These are phyloP conservation scores for Phaenicophaeus curvirostris DNA, from an alignment of 2,797 vertebrate genomes.

Conservation along the genomic window DNA sequence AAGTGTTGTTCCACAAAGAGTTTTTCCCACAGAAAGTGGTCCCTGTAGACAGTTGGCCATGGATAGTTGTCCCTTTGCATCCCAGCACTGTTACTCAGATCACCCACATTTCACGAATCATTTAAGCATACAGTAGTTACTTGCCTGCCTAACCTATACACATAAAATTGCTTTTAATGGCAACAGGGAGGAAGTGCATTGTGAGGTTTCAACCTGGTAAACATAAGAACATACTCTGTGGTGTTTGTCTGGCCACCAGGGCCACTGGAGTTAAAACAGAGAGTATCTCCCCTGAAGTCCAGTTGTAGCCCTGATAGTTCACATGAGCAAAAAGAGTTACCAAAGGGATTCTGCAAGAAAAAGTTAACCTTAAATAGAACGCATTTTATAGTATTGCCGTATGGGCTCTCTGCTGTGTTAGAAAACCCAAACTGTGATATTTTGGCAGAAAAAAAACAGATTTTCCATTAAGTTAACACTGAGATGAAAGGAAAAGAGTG, in stretches of 20 bases:
- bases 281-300: background rate
- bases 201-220: background rate
- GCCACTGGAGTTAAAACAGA: background rate
- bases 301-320: background rate
- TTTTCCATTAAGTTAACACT: background rate
- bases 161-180: background rate
- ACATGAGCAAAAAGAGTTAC: background rate
- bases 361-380: background rate
- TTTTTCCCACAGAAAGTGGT: too few species aligned
- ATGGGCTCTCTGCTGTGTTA: fast-evolving
- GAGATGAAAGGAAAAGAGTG: background rate
- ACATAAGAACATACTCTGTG: background rate
- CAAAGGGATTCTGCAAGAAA: background rate
- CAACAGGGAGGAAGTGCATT: background rate
- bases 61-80: background rate
- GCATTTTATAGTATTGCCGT: background rate
- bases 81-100: fast-evolving
- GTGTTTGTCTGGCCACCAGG: background rate
- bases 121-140: background rate
- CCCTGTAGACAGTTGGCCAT: too few species aligned
- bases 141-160: background rate
- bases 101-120: background rate
- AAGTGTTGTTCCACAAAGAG: too few species aligned
- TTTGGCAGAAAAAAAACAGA: background rate
- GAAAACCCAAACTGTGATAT: background rate